These are phyloP conservation scores for Poecilobothrus nobilitatus DNA, from an alignment of 2,888 invertebrate species.

Conservation along the genomic window DNA sequence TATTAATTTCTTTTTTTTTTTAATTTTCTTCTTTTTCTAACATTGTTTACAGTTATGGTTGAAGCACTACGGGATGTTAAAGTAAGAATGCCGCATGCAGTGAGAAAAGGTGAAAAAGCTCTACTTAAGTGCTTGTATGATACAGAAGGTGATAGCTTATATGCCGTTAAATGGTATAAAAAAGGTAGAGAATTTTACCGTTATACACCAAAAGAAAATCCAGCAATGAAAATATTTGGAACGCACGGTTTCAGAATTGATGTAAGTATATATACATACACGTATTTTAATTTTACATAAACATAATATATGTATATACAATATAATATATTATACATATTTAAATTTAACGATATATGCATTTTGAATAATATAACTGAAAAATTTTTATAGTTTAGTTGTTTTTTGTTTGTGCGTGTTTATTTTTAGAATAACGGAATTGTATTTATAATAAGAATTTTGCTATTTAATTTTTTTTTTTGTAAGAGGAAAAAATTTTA, in stretches of 20 bases:
- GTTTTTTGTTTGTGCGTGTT: no score
- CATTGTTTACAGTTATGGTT: conserved; percentile 29
- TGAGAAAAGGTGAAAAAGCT: conserved; percentile 54
- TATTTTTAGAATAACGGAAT: no score
- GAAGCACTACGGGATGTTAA: conserved; percentile 52
- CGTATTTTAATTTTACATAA: not conserved
- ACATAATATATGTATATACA: no score
- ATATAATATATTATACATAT: no score
- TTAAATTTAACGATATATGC: no score
- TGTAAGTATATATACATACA: conserved; percentile 50
- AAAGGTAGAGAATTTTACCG: conserved; percentile 75
- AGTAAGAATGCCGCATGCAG: conserved; percentile 57
- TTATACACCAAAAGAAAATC: conserved; percentile 64
- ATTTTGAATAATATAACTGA: no score
- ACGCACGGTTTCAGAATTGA: conserved; percentile 65
- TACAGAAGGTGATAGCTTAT: conserved; percentile 65
- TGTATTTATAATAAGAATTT: no score
- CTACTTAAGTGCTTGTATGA: conserved; percentile 64
- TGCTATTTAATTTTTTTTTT: no score
- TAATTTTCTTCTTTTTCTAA: conserved; percentile 16
- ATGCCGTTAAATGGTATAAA: conserved; percentile 80
- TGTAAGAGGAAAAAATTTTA: no score
- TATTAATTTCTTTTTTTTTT: conserved; percentile 14
- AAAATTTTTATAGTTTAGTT: no score
- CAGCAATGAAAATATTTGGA: conserved; percentile 61